Conservation (phyloP, 2,888 invertebrate genomes). For the Incurvaria masculella region DNA sequence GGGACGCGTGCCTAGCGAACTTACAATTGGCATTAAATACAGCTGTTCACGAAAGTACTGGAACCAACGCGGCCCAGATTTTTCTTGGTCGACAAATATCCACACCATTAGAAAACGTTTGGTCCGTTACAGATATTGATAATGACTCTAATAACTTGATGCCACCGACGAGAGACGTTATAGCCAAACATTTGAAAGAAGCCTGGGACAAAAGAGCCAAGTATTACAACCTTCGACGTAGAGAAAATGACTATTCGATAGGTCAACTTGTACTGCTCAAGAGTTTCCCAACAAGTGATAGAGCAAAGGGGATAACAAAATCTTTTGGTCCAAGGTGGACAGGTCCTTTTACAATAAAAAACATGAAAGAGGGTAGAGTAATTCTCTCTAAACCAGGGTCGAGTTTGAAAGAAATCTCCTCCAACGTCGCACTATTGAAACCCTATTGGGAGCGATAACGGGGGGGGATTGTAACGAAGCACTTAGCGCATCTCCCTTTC, state of each 20-base stretch:
- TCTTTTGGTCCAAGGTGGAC: not conserved
- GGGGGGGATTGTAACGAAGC: constrained; percentile 6
- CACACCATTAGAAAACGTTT: not conserved
- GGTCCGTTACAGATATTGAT: not conserved
- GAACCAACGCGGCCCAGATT: not conserved
- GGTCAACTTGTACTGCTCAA: not conserved
- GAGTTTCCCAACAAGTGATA: not conserved
- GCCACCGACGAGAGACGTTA: not conserved
- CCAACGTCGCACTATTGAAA: not conserved
- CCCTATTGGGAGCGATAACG: constrained; percentile 5
- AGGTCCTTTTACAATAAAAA: not conserved
- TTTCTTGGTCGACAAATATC: not conserved
- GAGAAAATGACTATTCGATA: not conserved
- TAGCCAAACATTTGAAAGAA: not conserved
- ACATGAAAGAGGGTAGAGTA: not conserved
- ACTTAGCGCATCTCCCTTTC: too few species aligned
- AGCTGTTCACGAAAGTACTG: not conserved
- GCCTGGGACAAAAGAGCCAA: not conserved
- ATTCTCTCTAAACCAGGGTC: not conserved
- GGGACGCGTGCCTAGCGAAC: not conserved
- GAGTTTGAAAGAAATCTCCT: not conserved
- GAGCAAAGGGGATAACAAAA: not conserved
- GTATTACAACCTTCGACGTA: not conserved
- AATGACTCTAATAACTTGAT: not conserved
- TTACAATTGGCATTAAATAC: not conserved